Evolutionary conservation across 2,888 invertebrate species (phyloP).

Genomic region (Sarcophaga caerulescens): DNA sequence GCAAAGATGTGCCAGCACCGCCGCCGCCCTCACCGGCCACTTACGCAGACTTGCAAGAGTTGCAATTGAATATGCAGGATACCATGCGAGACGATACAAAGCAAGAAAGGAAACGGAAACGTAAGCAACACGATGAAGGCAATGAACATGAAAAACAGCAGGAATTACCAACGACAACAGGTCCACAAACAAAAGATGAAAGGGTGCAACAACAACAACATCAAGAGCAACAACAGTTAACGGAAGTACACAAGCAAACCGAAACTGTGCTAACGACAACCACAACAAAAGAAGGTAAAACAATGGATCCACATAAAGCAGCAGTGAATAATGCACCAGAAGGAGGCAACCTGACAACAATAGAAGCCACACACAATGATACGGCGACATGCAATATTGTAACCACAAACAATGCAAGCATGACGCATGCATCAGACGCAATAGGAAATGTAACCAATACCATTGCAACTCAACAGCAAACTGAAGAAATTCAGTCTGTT

Average conservation of each 20-base stretch:
- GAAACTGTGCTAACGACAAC: constrained; percentile 26
- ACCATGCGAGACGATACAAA: constrained; percentile 74
- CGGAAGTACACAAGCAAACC: constrained; percentile 10
- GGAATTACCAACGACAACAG: constrained; percentile 41
- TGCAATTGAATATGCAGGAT: constrained; percentile 75
- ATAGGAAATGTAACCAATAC: not conserved
- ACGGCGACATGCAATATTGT: constrained; percentile 48
- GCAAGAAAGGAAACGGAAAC: constrained; percentile 66
- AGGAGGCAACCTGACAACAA: constrained; percentile 41
- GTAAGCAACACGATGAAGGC: constrained; percentile 51
- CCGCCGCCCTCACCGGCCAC: constrained; percentile 77
- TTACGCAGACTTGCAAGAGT: constrained; percentile 76
- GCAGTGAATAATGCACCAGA: constrained; percentile 25
- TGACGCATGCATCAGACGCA: not conserved
- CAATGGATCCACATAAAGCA: constrained; percentile 35
- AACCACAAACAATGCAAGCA: constrained; percentile 45
- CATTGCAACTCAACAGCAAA: not conserved
- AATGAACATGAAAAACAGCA: constrained; percentile 53
- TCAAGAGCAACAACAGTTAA: constrained; percentile 1
- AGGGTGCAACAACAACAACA: constrained; percentile 33
- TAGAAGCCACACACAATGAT: constrained; percentile 52
- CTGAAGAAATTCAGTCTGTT: constrained; percentile 13
- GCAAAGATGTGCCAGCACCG: constrained; percentile 77
- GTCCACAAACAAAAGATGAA: not conserved
- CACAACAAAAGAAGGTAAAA: constrained; percentile 47